A percentile compares a stretch with the other conserved stretches of the same genome.
These are phyloP conservation scores for Drosophila limbata DNA, from an alignment of 2,888 invertebrate species.

Conservation along the genomic window DNA sequence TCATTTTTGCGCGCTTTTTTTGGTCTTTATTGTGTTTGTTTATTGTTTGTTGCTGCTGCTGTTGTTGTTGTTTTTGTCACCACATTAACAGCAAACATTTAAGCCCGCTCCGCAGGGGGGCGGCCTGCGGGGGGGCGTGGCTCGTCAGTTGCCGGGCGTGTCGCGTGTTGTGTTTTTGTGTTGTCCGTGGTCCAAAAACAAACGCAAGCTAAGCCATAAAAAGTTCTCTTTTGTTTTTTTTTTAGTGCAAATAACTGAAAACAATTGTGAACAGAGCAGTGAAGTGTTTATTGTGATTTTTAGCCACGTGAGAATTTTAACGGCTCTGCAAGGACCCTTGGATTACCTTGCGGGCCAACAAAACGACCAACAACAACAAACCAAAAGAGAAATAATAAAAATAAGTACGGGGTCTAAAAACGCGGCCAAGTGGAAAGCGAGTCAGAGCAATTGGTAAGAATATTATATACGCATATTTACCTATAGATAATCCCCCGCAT, in stretches of 20 bases:
- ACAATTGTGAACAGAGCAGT: constrained; percentile 47
- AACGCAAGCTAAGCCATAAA: neutral
- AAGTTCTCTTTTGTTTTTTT: constrained; percentile 29
- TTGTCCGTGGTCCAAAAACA: constrained; percentile 33
- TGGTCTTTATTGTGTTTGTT: constrained; percentile 4
- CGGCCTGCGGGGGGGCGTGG: neutral
- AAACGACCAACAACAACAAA: constrained; percentile 14
- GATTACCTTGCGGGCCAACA: constrained; percentile 72
- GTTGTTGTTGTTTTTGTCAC: neutral
- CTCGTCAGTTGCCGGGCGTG: constrained; percentile 31
- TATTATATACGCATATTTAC: neutral
- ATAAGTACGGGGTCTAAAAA: neutral
- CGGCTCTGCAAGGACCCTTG: constrained; percentile 76
- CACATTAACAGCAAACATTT: constrained; percentile 19
- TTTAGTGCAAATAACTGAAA: constrained; percentile 31
- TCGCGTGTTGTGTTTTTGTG: constrained; percentile 18
- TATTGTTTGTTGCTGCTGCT: constrained; percentile 17
- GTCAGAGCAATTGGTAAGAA: constrained; percentile 9
- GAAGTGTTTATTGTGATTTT: constrained; percentile 35
- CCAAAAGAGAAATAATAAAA: constrained; percentile 1
- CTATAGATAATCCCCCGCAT: too few relatives aligned
- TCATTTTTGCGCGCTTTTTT: constrained; percentile 23
- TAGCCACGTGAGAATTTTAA: constrained; percentile 31
- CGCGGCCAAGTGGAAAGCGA: constrained; percentile 3
- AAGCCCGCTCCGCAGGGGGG: neutral